These are phyloP conservation scores for Alexandromys fortis DNA, from an alignment of 2,113 vertebrate genomes.

Conservation along the genomic window DNA sequence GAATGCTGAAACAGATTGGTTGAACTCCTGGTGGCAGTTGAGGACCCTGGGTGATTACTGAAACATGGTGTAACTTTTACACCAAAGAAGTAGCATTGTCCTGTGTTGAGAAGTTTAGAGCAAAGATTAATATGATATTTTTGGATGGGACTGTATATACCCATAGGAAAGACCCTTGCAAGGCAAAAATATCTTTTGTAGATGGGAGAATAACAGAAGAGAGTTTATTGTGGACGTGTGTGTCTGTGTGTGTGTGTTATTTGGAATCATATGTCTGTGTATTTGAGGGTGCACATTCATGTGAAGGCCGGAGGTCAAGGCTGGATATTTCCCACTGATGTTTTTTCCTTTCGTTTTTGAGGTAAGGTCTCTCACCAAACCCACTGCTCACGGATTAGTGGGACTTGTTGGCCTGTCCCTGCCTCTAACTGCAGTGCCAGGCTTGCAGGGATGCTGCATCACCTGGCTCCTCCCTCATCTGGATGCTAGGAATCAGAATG, in stretches of 20 bases:
- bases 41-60: background rate
- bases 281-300: too few relatives aligned
- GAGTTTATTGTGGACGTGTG: background rate
- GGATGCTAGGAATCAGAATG: background rate
- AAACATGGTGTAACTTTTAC: background rate
- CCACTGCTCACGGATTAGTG: too few relatives aligned
- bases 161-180: constrained; percentile 17
- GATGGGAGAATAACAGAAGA: background rate
- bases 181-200: background rate
- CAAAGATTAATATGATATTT: background rate
- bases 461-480: background rate
- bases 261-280: background rate
- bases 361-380: background rate
- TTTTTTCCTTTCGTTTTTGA: background rate
- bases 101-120: background rate
- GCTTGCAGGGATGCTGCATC: background rate
- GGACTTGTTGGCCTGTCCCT: too few relatives aligned
- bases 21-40: background rate
- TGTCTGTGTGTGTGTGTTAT: background rate
- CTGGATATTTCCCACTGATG: background rate
- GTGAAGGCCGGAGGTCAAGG: background rate
- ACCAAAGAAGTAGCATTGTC: background rate
- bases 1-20: background rate
- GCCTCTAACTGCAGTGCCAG: background rate
- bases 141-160: background rate